Evolutionary conservation across 2,797 vertebrate genomes (phyloP).

Genomic region (Galagoides demidoff): DNA sequence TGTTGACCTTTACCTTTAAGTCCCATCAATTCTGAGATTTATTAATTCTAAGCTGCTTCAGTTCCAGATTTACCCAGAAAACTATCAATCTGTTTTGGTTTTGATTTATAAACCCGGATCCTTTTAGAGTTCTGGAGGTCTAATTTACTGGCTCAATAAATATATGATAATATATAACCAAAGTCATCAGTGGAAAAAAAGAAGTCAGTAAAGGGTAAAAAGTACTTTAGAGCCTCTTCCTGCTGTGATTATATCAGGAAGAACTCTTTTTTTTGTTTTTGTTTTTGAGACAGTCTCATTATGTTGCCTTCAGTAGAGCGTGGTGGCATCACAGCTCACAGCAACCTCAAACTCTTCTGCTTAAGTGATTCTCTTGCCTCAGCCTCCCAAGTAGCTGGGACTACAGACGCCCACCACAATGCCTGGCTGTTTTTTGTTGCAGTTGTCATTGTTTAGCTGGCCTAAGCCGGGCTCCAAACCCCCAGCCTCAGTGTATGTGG

Average conservation of each 20-base stretch:
- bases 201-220: background rate
- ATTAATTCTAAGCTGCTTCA: constrained; percentile 18
- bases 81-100: constrained; percentile 44
- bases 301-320: too few species aligned
- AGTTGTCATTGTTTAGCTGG: too few species aligned
- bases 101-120: constrained; percentile 43
- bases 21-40: constrained; percentile 35
- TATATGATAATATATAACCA: background rate
- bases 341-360: too few species aligned
- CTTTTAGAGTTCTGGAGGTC: constrained; percentile 32
- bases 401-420: too few species aligned
- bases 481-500: too few species aligned
- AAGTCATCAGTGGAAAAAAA: constrained; percentile 4
- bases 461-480: too few species aligned
- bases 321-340: too few species aligned
- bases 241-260: background rate
- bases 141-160: constrained; percentile 41
- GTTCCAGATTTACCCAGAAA: constrained; percentile 48
- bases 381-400: too few species aligned
- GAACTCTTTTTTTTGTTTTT: too few species aligned
- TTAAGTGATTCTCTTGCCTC: too few species aligned
- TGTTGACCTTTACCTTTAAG: constrained; percentile 32
- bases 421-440: too few species aligned
- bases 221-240: constrained; percentile 11
- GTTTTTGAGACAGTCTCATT: too few species aligned